Conservation (phyloP, 2,797 vertebrate species). For the Acipenser transmontanus region DNA sequence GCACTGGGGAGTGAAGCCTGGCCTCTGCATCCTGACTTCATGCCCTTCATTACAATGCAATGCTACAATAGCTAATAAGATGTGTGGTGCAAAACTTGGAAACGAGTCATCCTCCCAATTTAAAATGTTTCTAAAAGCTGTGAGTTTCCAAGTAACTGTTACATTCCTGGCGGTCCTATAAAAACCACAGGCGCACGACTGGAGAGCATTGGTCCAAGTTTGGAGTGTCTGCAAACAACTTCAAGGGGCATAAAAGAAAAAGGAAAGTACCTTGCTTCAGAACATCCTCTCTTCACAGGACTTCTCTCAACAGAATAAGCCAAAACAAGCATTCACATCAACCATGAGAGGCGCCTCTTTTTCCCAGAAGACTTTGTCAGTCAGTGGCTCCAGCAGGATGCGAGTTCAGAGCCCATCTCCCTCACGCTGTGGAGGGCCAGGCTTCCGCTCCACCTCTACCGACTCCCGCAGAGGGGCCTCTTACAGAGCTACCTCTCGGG, state of each 20-base stretch:
- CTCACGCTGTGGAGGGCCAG: constrained; percentile 46
- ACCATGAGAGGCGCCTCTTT: constrained; percentile 41
- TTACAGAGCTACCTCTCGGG: constrained; percentile 18
- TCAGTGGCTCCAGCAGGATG: constrained; percentile 40
- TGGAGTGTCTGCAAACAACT: constrained; percentile 22
- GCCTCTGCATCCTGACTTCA: constrained; percentile 13
- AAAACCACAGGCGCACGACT: constrained; percentile 35
- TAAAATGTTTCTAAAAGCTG: constrained; percentile 50
- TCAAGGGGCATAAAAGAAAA: constrained; percentile 7
- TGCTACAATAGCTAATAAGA: constrained; percentile 44
- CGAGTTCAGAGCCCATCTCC: constrained; percentile 56
- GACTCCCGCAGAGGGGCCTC: neutral
- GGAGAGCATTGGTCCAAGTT: constrained; percentile 34
- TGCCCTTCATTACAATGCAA: constrained; percentile 42
- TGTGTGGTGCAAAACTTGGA: constrained; percentile 30
- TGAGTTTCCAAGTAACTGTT: constrained; percentile 51
- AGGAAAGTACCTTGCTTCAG: neutral
- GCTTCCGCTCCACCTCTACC: constrained; percentile 8
- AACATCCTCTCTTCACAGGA: constrained; percentile 4
- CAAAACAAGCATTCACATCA: neutral
- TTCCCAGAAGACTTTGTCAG: constrained; percentile 50
- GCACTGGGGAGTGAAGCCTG: constrained; percentile 25
- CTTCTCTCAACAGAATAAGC: constrained; percentile 9
- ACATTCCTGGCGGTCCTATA: constrained; percentile 57
- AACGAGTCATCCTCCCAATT: constrained; percentile 55